Conservation (phyloP, 2,797 vertebrate species). For the Mycteria americana region DNA sequence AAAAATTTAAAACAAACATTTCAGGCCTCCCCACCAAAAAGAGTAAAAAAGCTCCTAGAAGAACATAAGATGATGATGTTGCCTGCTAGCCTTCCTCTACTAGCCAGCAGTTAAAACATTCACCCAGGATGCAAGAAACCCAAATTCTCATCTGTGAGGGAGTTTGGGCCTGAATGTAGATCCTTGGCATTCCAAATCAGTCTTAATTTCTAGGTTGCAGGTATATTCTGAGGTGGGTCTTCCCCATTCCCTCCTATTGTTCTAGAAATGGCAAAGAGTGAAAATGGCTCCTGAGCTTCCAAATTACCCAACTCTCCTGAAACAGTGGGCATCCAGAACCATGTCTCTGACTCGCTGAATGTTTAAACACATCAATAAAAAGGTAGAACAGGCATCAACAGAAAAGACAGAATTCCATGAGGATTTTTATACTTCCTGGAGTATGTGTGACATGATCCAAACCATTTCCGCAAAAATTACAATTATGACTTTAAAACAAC, state of each 20-base stretch:
- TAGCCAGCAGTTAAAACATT: not conserved
- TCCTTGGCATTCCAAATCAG: not conserved
- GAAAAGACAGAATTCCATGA: not conserved
- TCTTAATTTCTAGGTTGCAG: not conserved
- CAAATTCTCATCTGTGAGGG: not conserved
- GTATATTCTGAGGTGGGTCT: not conserved
- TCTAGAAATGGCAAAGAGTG: not conserved
- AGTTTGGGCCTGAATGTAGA: not conserved
- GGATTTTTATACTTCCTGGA: not conserved
- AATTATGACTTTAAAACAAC: not conserved
- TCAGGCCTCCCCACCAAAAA: not conserved
- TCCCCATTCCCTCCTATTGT: not conserved
- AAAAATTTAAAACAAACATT: not conserved
- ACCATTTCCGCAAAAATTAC: not conserved
- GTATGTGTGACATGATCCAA: not conserved
- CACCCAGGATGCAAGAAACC: not conserved
- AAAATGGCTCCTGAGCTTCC: not conserved
- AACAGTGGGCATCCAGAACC: not conserved
- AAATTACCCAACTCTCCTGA: not conserved
- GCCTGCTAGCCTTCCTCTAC: not conserved
- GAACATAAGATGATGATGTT: not conserved
- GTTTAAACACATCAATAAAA: not conserved
- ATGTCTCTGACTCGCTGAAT: not conserved
- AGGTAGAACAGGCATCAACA: not conserved
- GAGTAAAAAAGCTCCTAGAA: not conserved